Conservation (phyloP, 1,140 invertebrate genomes). For the Diabrotica virgifera region DNA sequence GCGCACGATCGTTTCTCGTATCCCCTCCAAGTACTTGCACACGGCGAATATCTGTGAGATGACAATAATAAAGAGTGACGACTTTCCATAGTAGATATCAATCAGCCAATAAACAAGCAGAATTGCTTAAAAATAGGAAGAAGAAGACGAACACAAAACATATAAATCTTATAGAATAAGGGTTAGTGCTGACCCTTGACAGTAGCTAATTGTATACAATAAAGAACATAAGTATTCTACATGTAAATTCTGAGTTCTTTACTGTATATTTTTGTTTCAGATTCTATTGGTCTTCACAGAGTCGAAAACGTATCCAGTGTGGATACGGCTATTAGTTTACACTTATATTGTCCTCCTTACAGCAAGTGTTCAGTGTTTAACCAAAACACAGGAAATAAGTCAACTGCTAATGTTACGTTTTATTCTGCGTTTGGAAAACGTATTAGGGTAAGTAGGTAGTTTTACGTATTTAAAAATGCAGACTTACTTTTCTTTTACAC, state of each 20-base stretch:
- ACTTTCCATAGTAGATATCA: too few species aligned
- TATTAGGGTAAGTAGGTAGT: constrained; percentile 43
- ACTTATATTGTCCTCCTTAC: constrained; percentile 96
- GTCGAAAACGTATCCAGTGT: constrained; percentile 92
- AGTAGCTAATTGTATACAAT: too few species aligned
- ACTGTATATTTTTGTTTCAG: constrained; percentile 52
- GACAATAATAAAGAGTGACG: too few species aligned
- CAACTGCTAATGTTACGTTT: constrained; percentile 74
- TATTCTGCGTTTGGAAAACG: constrained; percentile 82
- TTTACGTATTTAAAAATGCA: neutral
- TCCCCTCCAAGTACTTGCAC: too few species aligned
- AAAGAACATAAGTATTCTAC: too few species aligned
- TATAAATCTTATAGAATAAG: too few species aligned
- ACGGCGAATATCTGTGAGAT: too few species aligned
- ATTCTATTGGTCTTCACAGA: constrained; percentile 89
- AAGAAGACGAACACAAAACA: neutral
- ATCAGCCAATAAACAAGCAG: too few species aligned
- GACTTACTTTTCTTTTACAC: too few species aligned
- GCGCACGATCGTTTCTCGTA: too few species aligned
- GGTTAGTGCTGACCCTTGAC: too few species aligned
- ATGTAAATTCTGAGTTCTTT: constrained; percentile 7
- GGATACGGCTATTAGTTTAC: constrained; percentile 85
- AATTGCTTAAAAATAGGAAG: too few species aligned
- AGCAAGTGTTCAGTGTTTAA: constrained; percentile 87
- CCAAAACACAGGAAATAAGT: constrained; percentile 78